These are phyloP conservation scores for Calliopsis andreniformis DNA, from an alignment of 1,140 invertebrate species.

Conservation along the genomic window DNA sequence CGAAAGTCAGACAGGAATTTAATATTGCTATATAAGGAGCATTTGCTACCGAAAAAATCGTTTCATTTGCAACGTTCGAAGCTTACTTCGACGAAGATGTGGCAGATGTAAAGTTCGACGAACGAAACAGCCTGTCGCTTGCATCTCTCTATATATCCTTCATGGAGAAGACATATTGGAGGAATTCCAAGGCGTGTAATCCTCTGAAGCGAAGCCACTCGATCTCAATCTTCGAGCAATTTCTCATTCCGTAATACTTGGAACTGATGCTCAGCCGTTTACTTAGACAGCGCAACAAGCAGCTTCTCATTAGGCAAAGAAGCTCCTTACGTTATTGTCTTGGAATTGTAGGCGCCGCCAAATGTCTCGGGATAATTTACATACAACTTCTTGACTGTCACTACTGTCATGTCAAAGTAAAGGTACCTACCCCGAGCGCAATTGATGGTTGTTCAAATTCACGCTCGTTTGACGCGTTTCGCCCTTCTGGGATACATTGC, in stretches of 20 bases:
- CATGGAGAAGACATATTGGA: constrained; percentile 21
- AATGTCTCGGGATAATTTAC: constrained; percentile 26
- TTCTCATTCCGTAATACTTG: constrained; percentile 35
- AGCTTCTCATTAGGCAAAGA: constrained; percentile 46
- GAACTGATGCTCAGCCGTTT: constrained; percentile 17
- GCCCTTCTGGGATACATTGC: background rate
- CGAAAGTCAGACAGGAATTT: too few relatives aligned
- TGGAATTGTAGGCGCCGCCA: constrained; percentile 8
- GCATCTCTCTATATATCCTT: constrained; percentile 17
- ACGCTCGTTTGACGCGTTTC: constrained; percentile 3
- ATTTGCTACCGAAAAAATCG: too few relatives aligned
- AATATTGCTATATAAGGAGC: too few relatives aligned
- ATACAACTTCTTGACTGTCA: constrained; percentile 13
- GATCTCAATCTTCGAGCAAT: constrained; percentile 48
- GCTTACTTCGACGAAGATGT: background rate
- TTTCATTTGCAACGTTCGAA: too few relatives aligned
- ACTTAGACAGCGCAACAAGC: constrained; percentile 27
- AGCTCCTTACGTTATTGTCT: constrained; percentile 37
- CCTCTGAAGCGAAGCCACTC: constrained; percentile 21
- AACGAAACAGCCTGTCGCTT: background rate
- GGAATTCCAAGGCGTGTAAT: constrained; percentile 41
- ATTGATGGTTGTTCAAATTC: constrained; percentile 15
- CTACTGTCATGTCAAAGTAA: background rate
- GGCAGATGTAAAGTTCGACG: constrained; percentile 1
- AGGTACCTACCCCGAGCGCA: background rate